Percentiles rank a stretch among this genome's conserved stretches.
Evolutionary conservation across 2,888 invertebrate genomes (phyloP).

Genomic region (Alloscopus bannaensis): DNA sequence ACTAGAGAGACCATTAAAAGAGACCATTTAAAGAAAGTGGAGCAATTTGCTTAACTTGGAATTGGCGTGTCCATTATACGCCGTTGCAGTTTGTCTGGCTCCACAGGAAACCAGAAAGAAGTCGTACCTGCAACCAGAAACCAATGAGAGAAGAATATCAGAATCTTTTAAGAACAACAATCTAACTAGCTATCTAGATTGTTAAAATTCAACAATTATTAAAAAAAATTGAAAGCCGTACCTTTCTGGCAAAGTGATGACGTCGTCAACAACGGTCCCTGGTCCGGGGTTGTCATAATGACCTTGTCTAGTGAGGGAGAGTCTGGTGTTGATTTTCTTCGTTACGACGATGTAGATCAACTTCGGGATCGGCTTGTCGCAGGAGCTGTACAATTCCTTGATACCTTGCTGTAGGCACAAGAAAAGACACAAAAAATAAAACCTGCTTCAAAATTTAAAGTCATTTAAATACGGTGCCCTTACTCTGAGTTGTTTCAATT

Average conservation of each 20-base stretch:
- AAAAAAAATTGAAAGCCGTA: conserved; percentile 75
- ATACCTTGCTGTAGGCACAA: conserved; percentile 52
- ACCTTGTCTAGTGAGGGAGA: conserved; percentile 54
- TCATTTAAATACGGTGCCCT: too few species aligned
- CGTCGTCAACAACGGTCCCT: conserved; percentile 91
- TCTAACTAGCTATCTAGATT: not conserved
- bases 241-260: conserved; percentile 84
- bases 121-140: conserved; percentile 81
- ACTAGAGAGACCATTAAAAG: too few species aligned
- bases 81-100: conserved; percentile 80
- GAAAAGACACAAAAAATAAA: conserved; percentile 11
- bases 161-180: not conserved
- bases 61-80: conserved; percentile 1
- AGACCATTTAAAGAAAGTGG: not conserved
- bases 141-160: conserved; percentile 1
- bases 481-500: conserved; percentile 84
- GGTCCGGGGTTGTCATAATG: conserved; percentile 80
- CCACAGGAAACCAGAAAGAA: conserved; percentile 93
- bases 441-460: too few species aligned
- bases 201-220: too few species aligned
- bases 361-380: conserved; percentile 69
- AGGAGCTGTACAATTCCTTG: conserved; percentile 17
- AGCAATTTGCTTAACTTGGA: not conserved
- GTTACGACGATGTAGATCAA: conserved; percentile 90
- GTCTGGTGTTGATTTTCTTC: conserved; percentile 84